Percentiles rank a stretch among this genome's conserved stretches.
Conservation (phyloP, 1,140 invertebrate species). For the Thaumatotibia leucotreta region DNA sequence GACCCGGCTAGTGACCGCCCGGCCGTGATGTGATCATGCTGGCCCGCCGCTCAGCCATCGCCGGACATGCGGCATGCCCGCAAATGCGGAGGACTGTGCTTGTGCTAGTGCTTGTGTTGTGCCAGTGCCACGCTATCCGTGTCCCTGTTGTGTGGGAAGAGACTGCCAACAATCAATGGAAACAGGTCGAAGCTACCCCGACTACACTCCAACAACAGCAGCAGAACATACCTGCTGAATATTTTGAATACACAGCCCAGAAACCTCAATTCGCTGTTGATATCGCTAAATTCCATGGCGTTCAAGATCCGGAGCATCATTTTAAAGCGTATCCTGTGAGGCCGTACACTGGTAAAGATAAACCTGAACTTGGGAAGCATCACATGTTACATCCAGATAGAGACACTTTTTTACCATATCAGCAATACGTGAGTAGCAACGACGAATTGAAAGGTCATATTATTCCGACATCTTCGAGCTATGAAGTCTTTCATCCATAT, state of each 20-base stretch:
- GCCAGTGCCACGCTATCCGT: slow-evolving; percentile 48
- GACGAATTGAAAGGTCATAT: slow-evolving; percentile 26
- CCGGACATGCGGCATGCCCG: slow-evolving; percentile 55
- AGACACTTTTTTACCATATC: slow-evolving; percentile 37
- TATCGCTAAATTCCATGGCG: slow-evolving; percentile 50
- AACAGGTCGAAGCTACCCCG: slow-evolving; percentile 27
- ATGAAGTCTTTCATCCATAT: slow-evolving; percentile 68
- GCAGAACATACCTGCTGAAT: slow-evolving; percentile 41
- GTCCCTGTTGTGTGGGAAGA: slow-evolving; percentile 55
- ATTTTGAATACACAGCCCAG: slow-evolving; percentile 58
- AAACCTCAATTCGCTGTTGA: slow-evolving; percentile 63
- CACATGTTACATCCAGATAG: slow-evolving; percentile 38
- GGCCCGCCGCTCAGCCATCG: background rate
- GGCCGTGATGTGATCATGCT: slow-evolving; percentile 14
- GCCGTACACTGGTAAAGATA: slow-evolving; percentile 42
- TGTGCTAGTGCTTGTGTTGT: slow-evolving; percentile 45
- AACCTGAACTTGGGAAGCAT: slow-evolving; percentile 51
- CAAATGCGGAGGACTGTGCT: slow-evolving; percentile 10
- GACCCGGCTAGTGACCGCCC: slow-evolving; percentile 34
- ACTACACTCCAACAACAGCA: slow-evolving; percentile 16
- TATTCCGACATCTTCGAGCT: slow-evolving; percentile 41
- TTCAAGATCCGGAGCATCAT: slow-evolving; percentile 46
- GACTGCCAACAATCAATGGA: slow-evolving; percentile 50
- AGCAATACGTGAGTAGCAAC: slow-evolving; percentile 38
- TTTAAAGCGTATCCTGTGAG: slow-evolving; percentile 48